Conservation (phyloP, 2,797 vertebrate genomes). For the Sorex maritimensis region DNA sequence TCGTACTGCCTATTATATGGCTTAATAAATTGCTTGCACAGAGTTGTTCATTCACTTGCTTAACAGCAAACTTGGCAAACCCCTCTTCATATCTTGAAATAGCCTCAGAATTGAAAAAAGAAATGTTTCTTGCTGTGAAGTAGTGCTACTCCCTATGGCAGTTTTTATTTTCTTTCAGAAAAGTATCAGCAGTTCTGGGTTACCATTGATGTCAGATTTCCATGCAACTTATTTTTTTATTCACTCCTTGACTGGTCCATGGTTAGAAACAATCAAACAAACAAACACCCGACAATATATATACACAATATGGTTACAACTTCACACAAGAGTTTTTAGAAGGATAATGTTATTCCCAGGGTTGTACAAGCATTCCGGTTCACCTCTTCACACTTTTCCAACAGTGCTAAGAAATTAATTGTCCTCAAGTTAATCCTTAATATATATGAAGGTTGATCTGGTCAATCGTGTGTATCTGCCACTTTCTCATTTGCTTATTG, state of each 20-base stretch:
- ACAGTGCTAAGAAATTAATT: neutral
- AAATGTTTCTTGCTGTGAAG: neutral
- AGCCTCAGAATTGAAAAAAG: neutral
- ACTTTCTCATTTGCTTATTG: constrained; percentile 59
- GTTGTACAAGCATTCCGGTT: neutral
- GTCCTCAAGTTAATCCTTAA: constrained; percentile 2
- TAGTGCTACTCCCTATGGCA: neutral
- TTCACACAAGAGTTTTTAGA: neutral
- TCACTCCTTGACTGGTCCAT: neutral
- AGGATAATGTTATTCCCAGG: neutral
- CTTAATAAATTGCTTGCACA: neutral
- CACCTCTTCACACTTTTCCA: neutral
- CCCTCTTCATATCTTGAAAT: constrained; percentile 12
- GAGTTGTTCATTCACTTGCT: neutral
- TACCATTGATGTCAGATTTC: constrained; percentile 44
- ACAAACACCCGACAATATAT: too few relatives aligned
- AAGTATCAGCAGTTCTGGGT: neutral
- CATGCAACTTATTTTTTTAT: neutral
- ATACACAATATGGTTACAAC: neutral
- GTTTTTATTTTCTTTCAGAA: neutral
- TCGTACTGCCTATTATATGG: neutral
- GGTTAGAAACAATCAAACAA: neutral
- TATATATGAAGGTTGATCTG: neutral
- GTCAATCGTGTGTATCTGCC: neutral
- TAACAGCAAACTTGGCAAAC: constrained; percentile 32